A percentile compares a stretch with the other conserved stretches of the same genome.
Conservation (phyloP, 1,140 invertebrate species). For the Drosophila rhopaloa region DNA sequence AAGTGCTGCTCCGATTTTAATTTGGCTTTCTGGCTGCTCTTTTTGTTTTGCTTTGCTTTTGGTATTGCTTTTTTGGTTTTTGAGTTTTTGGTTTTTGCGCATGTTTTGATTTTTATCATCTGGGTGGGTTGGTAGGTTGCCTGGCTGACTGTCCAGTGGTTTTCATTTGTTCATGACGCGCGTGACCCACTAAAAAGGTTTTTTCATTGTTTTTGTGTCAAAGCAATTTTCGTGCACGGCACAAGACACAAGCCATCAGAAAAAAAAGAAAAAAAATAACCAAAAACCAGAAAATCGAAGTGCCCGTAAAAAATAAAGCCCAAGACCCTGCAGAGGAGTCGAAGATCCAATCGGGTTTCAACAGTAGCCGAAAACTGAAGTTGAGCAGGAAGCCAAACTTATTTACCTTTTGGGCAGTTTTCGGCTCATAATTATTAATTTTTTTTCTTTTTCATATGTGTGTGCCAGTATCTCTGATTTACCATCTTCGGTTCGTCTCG, state of each 20-base stretch:
- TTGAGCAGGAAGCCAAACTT: conserved; percentile 60
- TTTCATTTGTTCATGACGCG: conserved; percentile 76
- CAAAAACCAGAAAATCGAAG: conserved; percentile 32
- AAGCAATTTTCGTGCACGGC: conserved; percentile 75
- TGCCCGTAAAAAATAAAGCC: conserved; percentile 2
- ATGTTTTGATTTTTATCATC: conserved; percentile 82
- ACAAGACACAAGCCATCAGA: conserved; percentile 27
- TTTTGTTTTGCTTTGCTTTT: conserved; percentile 60
- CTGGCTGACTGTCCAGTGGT: conserved; percentile 47
- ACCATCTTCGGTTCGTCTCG: conserved; percentile 16
- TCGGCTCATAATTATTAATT: conserved; percentile 79
- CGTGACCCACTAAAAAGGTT: conserved; percentile 72
- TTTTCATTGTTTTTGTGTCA: conserved; percentile 67
- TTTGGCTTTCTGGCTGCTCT: conserved; percentile 62
- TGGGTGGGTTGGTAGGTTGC: conserved; percentile 68
- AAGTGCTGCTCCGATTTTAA: conserved; percentile 78
- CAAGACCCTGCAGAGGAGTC: conserved; percentile 26
- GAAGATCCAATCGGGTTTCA: conserved; percentile 45
- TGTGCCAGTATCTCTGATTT: conserved; percentile 22
- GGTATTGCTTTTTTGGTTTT: conserved; percentile 39
- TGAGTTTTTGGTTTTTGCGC: conserved; percentile 64
- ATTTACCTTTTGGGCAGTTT: conserved; percentile 76
- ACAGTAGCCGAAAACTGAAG: conserved; percentile 50
- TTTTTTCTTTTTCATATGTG: conserved; percentile 15
- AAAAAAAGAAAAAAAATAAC: conserved; percentile 5